Base-by-base conservation (phyloP, 1,140 invertebrate species). In the Homarus americanus region DNA sequence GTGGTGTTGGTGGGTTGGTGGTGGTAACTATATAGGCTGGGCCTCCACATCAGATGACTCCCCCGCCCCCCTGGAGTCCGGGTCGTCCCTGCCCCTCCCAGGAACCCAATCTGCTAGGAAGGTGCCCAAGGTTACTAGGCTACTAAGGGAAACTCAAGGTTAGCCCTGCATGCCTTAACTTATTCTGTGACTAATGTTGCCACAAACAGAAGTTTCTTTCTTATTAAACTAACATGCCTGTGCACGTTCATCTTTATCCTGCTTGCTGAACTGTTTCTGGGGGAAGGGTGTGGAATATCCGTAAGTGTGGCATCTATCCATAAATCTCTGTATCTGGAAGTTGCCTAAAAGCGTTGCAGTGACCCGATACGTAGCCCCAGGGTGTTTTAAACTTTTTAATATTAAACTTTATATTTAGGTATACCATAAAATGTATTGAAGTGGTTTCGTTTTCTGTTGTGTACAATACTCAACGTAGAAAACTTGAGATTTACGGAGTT, bases 71-170 rank as follows among this genome's bases (percentile, higher is more conserved):
- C 44, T 58, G 44, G 88, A 90, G 9, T 38, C 72, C 79, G 82
- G 79, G 20, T 38, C 89, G 58, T 84, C 72, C 89, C 82, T 75
- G 40, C 89, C 89, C 76, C 89, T 80, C 58, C 87, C 75, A 28
- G 87, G 78, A 20, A 66, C 63, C 58, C 87, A 79, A 36, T 32
- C 53, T 49, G 53, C 87, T 49, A 89, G 72, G 41, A 91, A 91
- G 82, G 89, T 91, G 38, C 82, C 89, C 32, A 91, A 91, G 75
- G 89, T 86, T 79, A 79, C 82, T 78, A 86, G 69, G 82, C 49
- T 80, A 28, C 89, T 91, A 58, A 84, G 83, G 83, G 89, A 91
- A 58, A 91, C 89, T 40, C 89, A 91, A 91, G 89, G 89, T 91
- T 85, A 90, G 88, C 34, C 20, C 38, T 79, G 89, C 44, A 53